Evolutionary conservation across 2,888 invertebrate species (phyloP).

Genomic region (Deilephila porcellus): DNA sequence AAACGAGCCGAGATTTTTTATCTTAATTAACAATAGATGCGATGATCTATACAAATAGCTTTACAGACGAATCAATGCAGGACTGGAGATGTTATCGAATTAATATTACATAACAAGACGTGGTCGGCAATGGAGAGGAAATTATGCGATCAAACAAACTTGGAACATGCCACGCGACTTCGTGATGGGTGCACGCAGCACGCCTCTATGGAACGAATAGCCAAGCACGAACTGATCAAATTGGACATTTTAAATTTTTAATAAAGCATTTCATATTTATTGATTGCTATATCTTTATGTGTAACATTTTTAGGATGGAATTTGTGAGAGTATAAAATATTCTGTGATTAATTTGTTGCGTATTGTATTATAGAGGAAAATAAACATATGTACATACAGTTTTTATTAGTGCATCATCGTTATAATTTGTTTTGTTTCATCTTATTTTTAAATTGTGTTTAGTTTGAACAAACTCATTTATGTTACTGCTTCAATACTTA

Average conservation of each 20-base stretch:
- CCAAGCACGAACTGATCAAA: constrained; percentile 18
- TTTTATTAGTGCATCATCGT: no score
- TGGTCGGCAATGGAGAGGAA: constrained; percentile 68
- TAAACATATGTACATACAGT: no score
- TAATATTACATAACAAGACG: constrained; percentile 73
- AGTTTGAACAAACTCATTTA: no score
- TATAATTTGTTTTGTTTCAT: no score
- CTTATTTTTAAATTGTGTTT: no score
- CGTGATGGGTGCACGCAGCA: constrained; percentile 41
- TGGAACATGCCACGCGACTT: constrained; percentile 45
- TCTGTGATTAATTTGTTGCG: no score
- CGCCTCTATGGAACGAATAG: constrained; percentile 28
- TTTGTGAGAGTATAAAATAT: no score
- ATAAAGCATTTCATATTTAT: background rate
- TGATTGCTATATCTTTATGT: background rate
- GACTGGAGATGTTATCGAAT: constrained; percentile 70
- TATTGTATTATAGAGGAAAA: no score
- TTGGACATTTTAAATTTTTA: no score
- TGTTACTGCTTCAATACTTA: no score
- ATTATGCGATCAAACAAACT: constrained; percentile 65
- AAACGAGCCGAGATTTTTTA: constrained; percentile 49
- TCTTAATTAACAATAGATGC: constrained; percentile 61
- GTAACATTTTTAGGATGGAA: background rate
- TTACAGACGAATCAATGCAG: constrained; percentile 65
- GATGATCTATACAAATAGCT: constrained; percentile 61